Evolutionary conservation across 2,797 vertebrate genomes (phyloP), one percentile per base, ranked within the genome.

Genomic region (Xyrichtys novacula): DNA sequence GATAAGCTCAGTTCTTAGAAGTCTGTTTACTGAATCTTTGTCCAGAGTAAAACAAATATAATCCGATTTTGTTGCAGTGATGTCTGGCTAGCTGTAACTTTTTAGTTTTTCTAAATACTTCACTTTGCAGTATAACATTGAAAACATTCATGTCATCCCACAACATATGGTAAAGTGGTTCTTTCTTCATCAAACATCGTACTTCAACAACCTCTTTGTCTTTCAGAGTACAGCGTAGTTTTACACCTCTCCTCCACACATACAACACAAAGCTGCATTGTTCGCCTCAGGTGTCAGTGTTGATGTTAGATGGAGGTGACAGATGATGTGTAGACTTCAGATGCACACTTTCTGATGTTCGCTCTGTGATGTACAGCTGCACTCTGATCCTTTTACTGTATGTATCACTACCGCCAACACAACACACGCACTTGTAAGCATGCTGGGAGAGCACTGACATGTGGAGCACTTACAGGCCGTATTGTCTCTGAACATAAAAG

Each of bases 291-390:
- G 66, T 10, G 31, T 55, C 31, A 32, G 48, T 2, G 2, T 52
- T 31, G 40, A 17, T 53, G 49, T 26, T 39, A 3, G 68, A 29
- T 16, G 48, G 38, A 55, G 42, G 49, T 22, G 43, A 39, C 69
- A 34, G 65, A 49, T 63, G 50, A 74, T 25, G 67, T 2, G 20
- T 4, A 38, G 36, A 52, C 29, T 42, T 73, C 65, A 60, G 50
- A 66, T 42, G 31, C n/a, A 34, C 61, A 49, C 64, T 60, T 44
- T 83, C 53, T 88, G 78, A 77, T 79, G 77, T 86, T 65, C 44
- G 29, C 66, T 73, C 63, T 83, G 57, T 83, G 87, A 86, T 82
- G 68, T 66, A 60, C 74, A 76, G 73, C 74, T 76, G 74, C 39
- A 54, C 67, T 83, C 71, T 84, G 82, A 90, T 78, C 67, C 55